phyloP scores from a whole-genome alignment of 2,888 invertebrate genomes.

The Teinopalpus imperialis region DNA sequence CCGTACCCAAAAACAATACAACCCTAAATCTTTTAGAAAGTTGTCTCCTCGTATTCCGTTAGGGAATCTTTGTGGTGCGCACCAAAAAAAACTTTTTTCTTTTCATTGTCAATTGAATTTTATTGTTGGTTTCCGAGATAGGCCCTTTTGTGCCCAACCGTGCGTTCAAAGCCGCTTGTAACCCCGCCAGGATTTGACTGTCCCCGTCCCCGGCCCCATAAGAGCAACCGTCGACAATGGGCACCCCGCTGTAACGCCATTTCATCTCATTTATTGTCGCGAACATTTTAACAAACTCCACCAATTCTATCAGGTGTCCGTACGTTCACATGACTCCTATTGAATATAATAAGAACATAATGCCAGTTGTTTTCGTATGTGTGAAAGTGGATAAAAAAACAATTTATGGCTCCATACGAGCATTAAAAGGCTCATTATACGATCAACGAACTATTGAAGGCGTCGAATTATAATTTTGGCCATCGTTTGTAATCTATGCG shows the following conservation, averaged over 20 bases:
- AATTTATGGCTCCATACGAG: slow-evolving; percentile 35
- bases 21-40: slow-evolving; percentile 68
- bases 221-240: slow-evolving; percentile 69
- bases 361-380: slow-evolving; percentile 37
- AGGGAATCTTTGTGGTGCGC: slow-evolving; percentile 65
- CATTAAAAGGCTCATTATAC: neutral
- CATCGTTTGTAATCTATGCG: slow-evolving; percentile 20
- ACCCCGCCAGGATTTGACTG: slow-evolving; percentile 47
- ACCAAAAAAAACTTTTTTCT: slow-evolving; percentile 53
- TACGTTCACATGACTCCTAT: slow-evolving; percentile 43
- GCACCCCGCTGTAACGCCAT: slow-evolving; percentile 64
- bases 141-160: slow-evolving; percentile 76
- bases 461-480: slow-evolving; percentile 10
- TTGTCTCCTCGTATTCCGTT: slow-evolving; percentile 67
- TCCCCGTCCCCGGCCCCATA: slow-evolving; percentile 47
- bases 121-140: slow-evolving; percentile 79
- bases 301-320: slow-evolving; percentile 65
- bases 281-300: slow-evolving; percentile 46
- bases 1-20: slow-evolving; percentile 63
- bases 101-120: slow-evolving; percentile 79
- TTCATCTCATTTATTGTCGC: slow-evolving; percentile 69
- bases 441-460: slow-evolving; percentile 2
- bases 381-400: slow-evolving; percentile 36
- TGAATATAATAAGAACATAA: too few species aligned
- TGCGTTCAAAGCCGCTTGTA: slow-evolving; percentile 77